These are phyloP conservation scores for Rhinatrema bivittatum DNA, from an alignment of 2,797 vertebrate species.

Conservation along the genomic window DNA sequence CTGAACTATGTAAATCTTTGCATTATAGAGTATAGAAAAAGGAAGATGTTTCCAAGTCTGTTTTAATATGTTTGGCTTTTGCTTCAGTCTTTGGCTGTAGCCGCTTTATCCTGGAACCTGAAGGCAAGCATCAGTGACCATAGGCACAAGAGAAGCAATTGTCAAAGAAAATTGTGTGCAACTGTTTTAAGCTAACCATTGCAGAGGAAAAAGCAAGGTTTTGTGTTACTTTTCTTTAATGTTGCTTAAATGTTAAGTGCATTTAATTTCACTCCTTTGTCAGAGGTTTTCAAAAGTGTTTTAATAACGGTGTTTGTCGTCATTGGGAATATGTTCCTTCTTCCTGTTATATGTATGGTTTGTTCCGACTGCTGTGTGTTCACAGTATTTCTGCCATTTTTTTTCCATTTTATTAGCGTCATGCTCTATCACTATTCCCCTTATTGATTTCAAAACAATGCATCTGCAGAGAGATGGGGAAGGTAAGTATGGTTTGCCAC, in stretches of 20 bases:
- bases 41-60: too few species aligned
- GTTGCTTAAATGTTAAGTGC: constrained; percentile 31
- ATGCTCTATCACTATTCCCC: constrained; percentile 87
- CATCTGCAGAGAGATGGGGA: constrained; percentile 93
- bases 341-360: constrained; percentile 65
- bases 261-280: constrained; percentile 21
- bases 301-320: constrained; percentile 13
- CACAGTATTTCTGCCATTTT: constrained; percentile 82
- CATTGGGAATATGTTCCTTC: constrained; percentile 48
- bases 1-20: too few species aligned
- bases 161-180: too few species aligned
- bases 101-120: too few species aligned
- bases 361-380: constrained; percentile 73
- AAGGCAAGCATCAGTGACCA: too few species aligned
- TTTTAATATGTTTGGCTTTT: too few species aligned
- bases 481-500: constrained; percentile 79
- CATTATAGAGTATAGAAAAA: too few species aligned
- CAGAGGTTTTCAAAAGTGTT: constrained; percentile 26
- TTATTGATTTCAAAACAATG: constrained; percentile 99
- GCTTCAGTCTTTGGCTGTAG: too few species aligned
- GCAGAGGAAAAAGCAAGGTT: too few species aligned
- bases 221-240: constrained; percentile 10
- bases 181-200: too few species aligned
- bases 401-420: constrained; percentile 76
- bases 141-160: too few species aligned